A percentile compares a stretch with the other conserved stretches of the same genome.
phyloP scores from a whole-genome alignment of 2,888 invertebrate genomes.

The Mythimna vitellina region DNA sequence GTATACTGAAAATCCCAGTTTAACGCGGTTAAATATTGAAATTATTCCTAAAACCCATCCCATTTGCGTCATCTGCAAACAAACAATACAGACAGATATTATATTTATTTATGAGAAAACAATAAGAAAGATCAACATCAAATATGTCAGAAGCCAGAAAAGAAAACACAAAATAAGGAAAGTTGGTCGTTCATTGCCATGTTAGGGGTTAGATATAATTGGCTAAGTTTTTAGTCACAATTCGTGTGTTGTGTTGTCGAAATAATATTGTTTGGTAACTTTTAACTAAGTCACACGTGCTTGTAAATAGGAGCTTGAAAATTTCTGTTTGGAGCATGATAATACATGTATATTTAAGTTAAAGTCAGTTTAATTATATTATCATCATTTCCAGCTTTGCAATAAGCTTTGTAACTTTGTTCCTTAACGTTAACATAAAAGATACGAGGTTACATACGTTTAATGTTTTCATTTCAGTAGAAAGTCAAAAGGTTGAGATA shows the following conservation, averaged over 20 bases:
- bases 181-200: constrained; percentile 40
- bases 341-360: constrained; percentile 22
- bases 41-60: constrained; percentile 1
- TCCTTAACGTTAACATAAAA: constrained; percentile 1
- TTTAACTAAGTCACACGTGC: constrained; percentile 27
- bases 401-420: constrained; percentile 10
- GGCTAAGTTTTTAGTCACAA: constrained; percentile 50
- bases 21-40: background rate
- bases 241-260: constrained; percentile 17
- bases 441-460: background rate
- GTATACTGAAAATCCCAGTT: background rate
- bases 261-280: constrained; percentile 44
- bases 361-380: constrained; percentile 3
- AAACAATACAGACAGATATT: background rate
- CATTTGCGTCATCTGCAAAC: background rate
- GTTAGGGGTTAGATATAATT: constrained; percentile 44
- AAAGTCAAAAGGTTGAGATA: background rate
- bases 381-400: background rate
- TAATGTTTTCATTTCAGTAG: background rate
- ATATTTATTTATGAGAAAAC: constrained; percentile 37
- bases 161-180: constrained; percentile 37
- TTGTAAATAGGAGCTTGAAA: constrained; percentile 10
- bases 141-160: constrained; percentile 16
- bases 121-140: constrained; percentile 32
- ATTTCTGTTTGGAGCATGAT: constrained; percentile 6